Base-by-base conservation (phyloP, 2,888 invertebrate genomes). In the Tenthredo distinguenda region DNA sequence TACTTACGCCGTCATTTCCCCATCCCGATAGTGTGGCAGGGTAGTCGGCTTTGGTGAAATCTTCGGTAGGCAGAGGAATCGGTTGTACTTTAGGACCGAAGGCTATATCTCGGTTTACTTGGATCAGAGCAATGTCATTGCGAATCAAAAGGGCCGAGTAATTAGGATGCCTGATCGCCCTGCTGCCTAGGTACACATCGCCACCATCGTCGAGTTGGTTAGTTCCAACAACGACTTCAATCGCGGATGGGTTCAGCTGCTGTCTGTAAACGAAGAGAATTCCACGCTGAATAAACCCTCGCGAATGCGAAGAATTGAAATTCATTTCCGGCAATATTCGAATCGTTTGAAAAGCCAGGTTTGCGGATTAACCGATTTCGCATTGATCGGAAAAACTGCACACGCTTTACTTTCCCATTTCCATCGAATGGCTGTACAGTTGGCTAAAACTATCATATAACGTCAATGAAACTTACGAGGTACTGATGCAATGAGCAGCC, bases 401-500 rank as follows among this genome's bases (percentile, higher is more conserved):
- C 40, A 43, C 40, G 40, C 40, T 43, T 43, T 2, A 10, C 10
- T 43, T 43, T 43, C 2, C 40, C 40, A 43, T 43, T 43, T 40
- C 40, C 40, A 40, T 40, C 40, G 40, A 40, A 7, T 40, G 40
- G 40, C 40, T 40, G 6, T 40, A 9, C 40, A 40, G 40, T 40
- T 40, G 9, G 9, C 7, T 43, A 43, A 55, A 37, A 79, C 55
- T 21, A 58, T 12, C 40, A 37, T 12, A 79, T 12, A 79, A 18
- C n/a, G 6, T 1, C 4, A 37, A 40, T 37, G 62, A 62, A 37
- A 81, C 43, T 81, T 40, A 81, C 81, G 10, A 12, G 6, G 43
- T 21, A 10, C 26, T 76, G 26, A 81, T 26, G 62, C 81, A 81
- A 37, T 81, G 81, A 6, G 81, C 81, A 7, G 88, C 88, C 2